Conservation (phyloP, 2,888 invertebrate genomes). For the Epinotia bilunana region DNA sequence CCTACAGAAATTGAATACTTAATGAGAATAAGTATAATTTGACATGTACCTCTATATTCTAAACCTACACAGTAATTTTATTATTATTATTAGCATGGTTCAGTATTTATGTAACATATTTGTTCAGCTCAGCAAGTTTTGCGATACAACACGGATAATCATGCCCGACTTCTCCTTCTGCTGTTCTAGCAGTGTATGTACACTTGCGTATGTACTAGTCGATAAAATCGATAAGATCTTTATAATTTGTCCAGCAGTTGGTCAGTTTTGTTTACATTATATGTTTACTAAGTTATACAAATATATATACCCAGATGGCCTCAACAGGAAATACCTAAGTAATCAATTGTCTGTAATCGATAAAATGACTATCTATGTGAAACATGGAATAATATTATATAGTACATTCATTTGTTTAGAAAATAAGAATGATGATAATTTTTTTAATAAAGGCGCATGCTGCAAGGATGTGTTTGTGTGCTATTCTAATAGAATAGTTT, state of each 20-base stretch:
- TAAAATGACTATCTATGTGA: constrained; percentile 14
- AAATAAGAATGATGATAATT: constrained; percentile 23
- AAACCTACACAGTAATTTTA: not conserved
- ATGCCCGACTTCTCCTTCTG: not conserved
- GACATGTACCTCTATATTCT: not conserved
- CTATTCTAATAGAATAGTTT: constrained; percentile 1
- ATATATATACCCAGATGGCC: not conserved
- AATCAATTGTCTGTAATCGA: constrained; percentile 34
- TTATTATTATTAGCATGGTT: constrained; percentile 1
- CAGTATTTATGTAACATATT: not conserved
- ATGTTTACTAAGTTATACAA: constrained; percentile 2
- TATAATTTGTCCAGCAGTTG: not conserved
- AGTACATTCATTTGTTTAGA: constrained; percentile 36
- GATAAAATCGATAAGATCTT: not conserved
- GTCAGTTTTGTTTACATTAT: not conserved
- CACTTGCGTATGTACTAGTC: not conserved
- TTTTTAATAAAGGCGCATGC: constrained; percentile 24
- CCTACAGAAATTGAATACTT: constrained; percentile 4
- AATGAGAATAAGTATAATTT: constrained; percentile 15
- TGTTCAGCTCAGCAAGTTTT: not conserved
- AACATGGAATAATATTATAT: constrained; percentile 20
- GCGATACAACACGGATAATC: not conserved
- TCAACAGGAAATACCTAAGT: constrained; percentile 15
- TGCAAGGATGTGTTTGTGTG: constrained; percentile 5
- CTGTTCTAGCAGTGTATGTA: not conserved